phyloP scores from a whole-genome alignment of 2,888 invertebrate genomes.

The Tetranychus truncatus region DNA sequence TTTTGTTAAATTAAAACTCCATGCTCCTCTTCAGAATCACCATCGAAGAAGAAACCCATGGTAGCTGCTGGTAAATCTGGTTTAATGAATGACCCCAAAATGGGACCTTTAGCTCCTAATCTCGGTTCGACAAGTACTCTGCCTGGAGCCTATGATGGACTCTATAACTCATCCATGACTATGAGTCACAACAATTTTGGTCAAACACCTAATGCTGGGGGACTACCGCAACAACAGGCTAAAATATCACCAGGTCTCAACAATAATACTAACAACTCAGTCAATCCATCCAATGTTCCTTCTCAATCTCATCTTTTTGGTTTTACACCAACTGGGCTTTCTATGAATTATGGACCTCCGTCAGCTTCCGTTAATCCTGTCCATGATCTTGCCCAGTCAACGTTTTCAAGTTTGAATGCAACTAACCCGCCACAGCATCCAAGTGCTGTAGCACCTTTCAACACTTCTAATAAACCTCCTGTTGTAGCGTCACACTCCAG shows the following conservation, averaged over 20 bases:
- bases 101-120: neutral
- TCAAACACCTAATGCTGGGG: neutral
- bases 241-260: neutral
- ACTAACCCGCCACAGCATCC: constrained; percentile 2
- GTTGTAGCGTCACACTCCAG: constrained; percentile 17
- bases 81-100: neutral
- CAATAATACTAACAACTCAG: neutral
- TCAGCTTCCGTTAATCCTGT: neutral
- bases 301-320: constrained; percentile 13
- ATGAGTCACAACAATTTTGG: neutral
- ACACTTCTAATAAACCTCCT: constrained; percentile 8
- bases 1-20: constrained; percentile 1
- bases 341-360: neutral
- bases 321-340: neutral
- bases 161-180: neutral
- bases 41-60: neutral
- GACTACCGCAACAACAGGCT: neutral
- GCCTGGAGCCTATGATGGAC: neutral
- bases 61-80: constrained; percentile 1
- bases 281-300: constrained; percentile 2
- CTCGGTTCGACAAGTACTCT: neutral
- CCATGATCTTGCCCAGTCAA: neutral
- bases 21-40: neutral
- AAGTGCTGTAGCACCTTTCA: neutral
- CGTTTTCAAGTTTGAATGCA: neutral